Percentiles rank a stretch among this genome's conserved stretches.
These are phyloP conservation scores for Orchesellides sinensis DNA, from an alignment of 2,888 invertebrate species.

Conservation along the genomic window DNA sequence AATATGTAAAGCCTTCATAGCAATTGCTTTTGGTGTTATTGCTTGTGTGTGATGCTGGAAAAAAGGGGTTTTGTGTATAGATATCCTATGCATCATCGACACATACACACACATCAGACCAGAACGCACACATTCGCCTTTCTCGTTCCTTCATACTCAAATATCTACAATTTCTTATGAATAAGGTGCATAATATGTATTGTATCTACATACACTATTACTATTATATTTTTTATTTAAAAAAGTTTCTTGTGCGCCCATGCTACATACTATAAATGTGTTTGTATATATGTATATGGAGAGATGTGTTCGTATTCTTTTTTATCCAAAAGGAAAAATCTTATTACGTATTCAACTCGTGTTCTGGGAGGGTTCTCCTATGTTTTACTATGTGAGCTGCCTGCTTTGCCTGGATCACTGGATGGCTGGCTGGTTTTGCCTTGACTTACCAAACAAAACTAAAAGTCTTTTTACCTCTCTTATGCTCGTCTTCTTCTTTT, in stretches of 20 bases:
- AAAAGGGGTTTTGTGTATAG: slow-evolving; percentile 49
- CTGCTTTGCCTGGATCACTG: slow-evolving; percentile 39
- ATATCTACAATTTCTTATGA: not conserved
- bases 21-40: slow-evolving; percentile 47
- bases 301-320: slow-evolving; percentile 1
- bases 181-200: slow-evolving; percentile 10
- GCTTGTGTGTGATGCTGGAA: slow-evolving; percentile 44
- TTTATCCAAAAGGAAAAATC: slow-evolving; percentile 70
- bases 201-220: slow-evolving; percentile 8
- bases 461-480: slow-evolving; percentile 42
- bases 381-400: slow-evolving; percentile 32
- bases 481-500: slow-evolving; percentile 20
- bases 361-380: slow-evolving; percentile 66
- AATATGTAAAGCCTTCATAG: slow-evolving; percentile 24
- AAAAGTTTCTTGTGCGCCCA: not conserved
- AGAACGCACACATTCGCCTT: slow-evolving; percentile 23
- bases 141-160: slow-evolving; percentile 21
- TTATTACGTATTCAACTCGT: slow-evolving; percentile 71
- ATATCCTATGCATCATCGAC: slow-evolving; percentile 34
- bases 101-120: slow-evolving; percentile 34
- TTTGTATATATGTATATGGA: slow-evolving; percentile 24
- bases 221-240: not conserved
- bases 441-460: slow-evolving; percentile 53
- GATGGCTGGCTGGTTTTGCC: slow-evolving; percentile 57
- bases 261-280: slow-evolving; percentile 32